phyloP scores from a whole-genome alignment of 2,888 invertebrate genomes.

The Dryocosmus kuriphilus region DNA sequence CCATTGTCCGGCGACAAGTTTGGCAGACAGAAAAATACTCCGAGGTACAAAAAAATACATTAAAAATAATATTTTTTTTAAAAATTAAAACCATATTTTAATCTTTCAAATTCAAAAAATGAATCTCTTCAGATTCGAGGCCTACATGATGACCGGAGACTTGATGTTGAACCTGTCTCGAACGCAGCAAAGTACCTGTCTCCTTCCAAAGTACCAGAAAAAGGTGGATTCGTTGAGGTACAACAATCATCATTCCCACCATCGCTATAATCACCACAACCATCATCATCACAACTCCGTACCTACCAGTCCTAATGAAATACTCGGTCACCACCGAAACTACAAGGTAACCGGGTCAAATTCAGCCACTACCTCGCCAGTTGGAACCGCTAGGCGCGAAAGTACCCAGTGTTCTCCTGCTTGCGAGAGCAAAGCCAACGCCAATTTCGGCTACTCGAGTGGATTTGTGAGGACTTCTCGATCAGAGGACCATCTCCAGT shows the following conservation, averaged over 20 bases:
- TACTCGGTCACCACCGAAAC: conserved; percentile 81
- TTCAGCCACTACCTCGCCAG: conserved; percentile 80
- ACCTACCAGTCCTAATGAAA: conserved; percentile 85
- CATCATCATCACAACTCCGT: conserved; percentile 82
- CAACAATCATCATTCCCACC: conserved; percentile 81
- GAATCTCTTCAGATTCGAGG: conserved; percentile 85
- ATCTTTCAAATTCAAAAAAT: too few species aligned
- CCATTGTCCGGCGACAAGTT: conserved; percentile 78
- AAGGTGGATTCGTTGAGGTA: conserved; percentile 80
- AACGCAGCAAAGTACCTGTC: conserved; percentile 84
- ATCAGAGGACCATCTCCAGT: conserved; percentile 94
- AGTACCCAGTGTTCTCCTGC: conserved; percentile 52
- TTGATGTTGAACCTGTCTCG: conserved; percentile 95
- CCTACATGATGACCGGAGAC: conserved; percentile 99
- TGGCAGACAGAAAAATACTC: conserved; percentile 74
- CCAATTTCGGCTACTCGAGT: conserved; percentile 64
- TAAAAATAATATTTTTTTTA: not conserved
- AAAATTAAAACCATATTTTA: not conserved
- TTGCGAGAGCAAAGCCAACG: conserved; percentile 61
- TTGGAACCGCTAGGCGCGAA: conserved; percentile 79
- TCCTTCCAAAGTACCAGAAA: conserved; percentile 82
- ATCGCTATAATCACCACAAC: conserved; percentile 78
- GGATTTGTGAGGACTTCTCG: conserved; percentile 92
- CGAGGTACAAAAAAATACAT: conserved; percentile 65
- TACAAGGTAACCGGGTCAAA: conserved; percentile 76